These are phyloP conservation scores for Euplexia lucipara DNA, from an alignment of 2,888 invertebrate species.

Conservation along the genomic window DNA sequence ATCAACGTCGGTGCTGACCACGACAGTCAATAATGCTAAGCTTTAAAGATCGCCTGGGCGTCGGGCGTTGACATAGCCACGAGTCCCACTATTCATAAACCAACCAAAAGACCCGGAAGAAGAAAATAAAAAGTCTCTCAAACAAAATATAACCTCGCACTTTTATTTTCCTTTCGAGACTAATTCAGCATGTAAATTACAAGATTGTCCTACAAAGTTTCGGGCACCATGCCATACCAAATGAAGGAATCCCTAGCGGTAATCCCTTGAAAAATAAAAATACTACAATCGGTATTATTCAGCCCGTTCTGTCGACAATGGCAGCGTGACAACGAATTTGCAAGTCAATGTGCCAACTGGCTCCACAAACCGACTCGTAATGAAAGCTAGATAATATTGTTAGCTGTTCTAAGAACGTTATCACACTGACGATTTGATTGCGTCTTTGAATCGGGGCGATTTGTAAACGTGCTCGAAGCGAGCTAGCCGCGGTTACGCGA, in stretches of 20 bases:
- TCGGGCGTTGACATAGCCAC: no score
- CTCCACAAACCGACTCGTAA: constrained; percentile 43
- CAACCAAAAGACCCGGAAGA: constrained; percentile 1
- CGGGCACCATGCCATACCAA: constrained; percentile 7
- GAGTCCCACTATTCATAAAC: no score
- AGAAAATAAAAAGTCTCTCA: neutral
- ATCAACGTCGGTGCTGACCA: no score
- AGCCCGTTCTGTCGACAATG: constrained; percentile 40
- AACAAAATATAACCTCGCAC: neutral
- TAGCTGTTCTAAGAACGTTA: constrained; percentile 30
- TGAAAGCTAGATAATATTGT: constrained; percentile 58
- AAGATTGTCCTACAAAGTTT: constrained; percentile 33
- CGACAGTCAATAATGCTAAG: no score
- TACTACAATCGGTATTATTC: constrained; percentile 47
- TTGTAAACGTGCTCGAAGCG: no score
- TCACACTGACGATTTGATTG: constrained; percentile 7
- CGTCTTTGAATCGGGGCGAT: neutral
- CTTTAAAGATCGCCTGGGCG: no score
- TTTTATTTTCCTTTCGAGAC: constrained; percentile 18
- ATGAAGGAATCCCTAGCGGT: constrained; percentile 35
- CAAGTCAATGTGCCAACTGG: constrained; percentile 61
- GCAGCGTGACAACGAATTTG: constrained; percentile 59
- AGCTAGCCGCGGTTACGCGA: neutral
- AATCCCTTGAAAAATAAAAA: constrained; percentile 30
- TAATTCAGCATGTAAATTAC: constrained; percentile 40